Percentiles rank a stretch among this genome's conserved stretches.
Conservation (phyloP, 35 echinoderm and acorn worm species). For the Holothuria glaberrima region DNA sequence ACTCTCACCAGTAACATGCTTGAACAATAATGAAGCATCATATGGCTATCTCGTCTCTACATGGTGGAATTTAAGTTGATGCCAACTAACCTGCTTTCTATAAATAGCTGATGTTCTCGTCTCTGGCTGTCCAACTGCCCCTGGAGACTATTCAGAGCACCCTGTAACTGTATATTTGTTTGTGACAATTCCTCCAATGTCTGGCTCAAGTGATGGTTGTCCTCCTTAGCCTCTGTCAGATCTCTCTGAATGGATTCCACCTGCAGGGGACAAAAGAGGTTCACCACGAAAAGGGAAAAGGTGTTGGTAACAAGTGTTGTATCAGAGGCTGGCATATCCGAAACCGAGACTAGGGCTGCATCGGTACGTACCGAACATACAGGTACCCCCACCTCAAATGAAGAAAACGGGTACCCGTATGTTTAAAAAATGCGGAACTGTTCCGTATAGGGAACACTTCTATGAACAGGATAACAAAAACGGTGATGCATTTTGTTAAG, state of each 20-base stretch:
- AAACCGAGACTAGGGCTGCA: no score
- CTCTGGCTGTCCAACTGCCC: constrained; percentile 66
- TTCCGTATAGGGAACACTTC: no score
- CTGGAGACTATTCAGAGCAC: constrained; percentile 59
- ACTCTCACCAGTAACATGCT: neutral
- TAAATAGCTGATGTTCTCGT: constrained; percentile 42
- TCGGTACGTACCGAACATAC: no score
- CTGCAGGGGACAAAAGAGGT: neutral
- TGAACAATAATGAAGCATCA: no score
- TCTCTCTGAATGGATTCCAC: constrained; percentile 48
- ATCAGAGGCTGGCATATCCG: no score
- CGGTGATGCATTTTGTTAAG: no score
- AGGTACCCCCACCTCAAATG: no score
- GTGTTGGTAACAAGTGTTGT: no score
- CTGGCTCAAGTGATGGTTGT: constrained; percentile 57
- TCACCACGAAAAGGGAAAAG: neutral
- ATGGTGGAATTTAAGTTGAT: neutral
- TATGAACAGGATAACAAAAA: no score
- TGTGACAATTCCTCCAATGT: constrained; percentile 70
- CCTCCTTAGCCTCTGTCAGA: constrained; percentile 36
- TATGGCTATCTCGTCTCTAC: neutral
- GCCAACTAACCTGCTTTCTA: neutral
- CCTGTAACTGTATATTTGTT: constrained; percentile 66
- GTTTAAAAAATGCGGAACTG: no score
- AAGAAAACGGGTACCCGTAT: no score